Conservation (phyloP, 2,797 vertebrate genomes). For the Siniperca undulata region DNA sequence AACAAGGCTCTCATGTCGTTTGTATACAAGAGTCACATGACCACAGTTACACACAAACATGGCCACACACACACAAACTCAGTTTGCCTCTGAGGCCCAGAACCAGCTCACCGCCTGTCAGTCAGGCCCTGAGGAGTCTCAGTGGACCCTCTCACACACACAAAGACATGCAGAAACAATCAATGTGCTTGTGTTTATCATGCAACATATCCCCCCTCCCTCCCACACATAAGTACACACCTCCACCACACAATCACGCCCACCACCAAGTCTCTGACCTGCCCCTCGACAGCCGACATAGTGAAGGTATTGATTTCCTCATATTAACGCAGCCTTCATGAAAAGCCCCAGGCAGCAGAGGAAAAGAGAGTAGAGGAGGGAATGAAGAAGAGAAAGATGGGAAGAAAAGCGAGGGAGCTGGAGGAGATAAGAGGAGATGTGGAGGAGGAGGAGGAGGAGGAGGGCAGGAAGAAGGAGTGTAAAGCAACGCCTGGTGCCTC, state of each 20-base stretch:
- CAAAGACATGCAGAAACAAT: conserved; percentile 59
- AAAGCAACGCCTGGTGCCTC: conserved; percentile 28
- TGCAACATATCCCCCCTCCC: conserved; percentile 33
- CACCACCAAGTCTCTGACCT: conserved; percentile 50
- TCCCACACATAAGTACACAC: conserved; percentile 20
- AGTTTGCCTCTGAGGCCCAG: conserved; percentile 10
- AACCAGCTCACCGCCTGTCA: conserved; percentile 56
- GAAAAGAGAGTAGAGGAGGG: conserved; percentile 25
- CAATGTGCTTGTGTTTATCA: conserved; percentile 64
- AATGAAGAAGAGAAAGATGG: conserved; percentile 9
- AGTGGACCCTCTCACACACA: conserved; percentile 29
- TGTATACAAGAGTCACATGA: conserved; percentile 14
- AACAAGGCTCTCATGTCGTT: neutral
- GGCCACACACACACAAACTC: conserved; percentile 16
- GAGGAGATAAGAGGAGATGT: conserved; percentile 42
- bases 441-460: conserved; percentile 18
- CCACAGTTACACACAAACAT: conserved; percentile 16
- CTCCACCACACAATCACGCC: neutral
- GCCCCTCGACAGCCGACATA: conserved; percentile 38
- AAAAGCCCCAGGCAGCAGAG: conserved; percentile 57
- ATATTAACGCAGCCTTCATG: conserved; percentile 72
- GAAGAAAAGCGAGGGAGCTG: conserved; percentile 11
- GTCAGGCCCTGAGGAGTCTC: conserved; percentile 61
- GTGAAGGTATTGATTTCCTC: conserved; percentile 72
- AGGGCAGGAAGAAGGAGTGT: conserved; percentile 26